Base-by-base conservation (phyloP, 2,888 invertebrate species). In the Calameuta idolon region DNA sequence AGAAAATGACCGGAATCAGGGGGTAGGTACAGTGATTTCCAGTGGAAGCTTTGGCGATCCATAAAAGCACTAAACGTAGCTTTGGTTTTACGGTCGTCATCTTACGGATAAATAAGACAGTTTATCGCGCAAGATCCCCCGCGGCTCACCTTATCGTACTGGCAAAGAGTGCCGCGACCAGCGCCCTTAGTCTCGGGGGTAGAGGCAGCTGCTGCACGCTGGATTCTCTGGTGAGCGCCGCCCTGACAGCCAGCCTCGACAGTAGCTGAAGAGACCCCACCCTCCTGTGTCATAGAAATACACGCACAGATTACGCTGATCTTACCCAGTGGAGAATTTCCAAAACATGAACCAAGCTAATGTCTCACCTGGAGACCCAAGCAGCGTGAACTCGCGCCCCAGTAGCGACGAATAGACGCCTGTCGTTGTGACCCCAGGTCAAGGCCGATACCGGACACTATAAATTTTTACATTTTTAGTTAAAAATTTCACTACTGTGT, bases 401-500 rank as follows among this genome's bases (percentile, higher is more conserved):
- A 4, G 97, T 97, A 5, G 97, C 97, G 81, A 99, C 95, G 92
- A 99, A 99, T 84, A 99, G 93, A 37, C 99, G 94, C 85, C 97
- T 96, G 90, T 99, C 99, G 91, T 98, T 98, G 93, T 99, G 99
- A 37, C 98, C 99, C 99, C 99, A 99, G 12, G 99, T 99, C 88
- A 99, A 93, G 1, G 98, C 98, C 75, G 98, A 96, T 77, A 99
- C 97, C 9, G 96, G 95, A 83, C 96, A 94, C 96, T 96, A 89
- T 77, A 91, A 92, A 69, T 40, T 15, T 15, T 40, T 0, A 40
- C 15, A 40, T 40, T 40, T 40, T 40, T 15, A 15, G 5, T 15
- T 15, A 5, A 40, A 40, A 5, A 15, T 40, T 40, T 0, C 1
- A 15, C 2, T 5, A 4, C 15, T 2, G 0, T 15, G 0, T 40